Percentiles rank a stretch among this genome's conserved stretches.
These are phyloP conservation scores for Leptestheria dahalacensis DNA, from an alignment of 1,140 invertebrate genomes.

Conservation along the genomic window DNA sequence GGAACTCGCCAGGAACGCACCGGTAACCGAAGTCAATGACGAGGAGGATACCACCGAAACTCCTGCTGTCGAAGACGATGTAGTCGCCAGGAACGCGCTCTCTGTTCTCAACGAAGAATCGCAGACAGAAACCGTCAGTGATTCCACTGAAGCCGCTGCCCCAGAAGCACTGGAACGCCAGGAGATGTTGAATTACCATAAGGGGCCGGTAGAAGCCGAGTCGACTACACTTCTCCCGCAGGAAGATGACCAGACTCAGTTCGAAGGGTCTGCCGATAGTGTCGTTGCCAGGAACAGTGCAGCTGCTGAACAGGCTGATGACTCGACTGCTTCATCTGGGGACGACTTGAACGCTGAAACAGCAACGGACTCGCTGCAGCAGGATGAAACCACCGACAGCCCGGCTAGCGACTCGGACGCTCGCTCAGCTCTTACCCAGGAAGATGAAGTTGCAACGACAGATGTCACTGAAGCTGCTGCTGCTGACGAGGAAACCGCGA, in stretches of 20 bases:
- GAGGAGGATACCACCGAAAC: too few relatives aligned
- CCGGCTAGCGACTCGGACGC: too few relatives aligned
- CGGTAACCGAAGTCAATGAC: too few relatives aligned
- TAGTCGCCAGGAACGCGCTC: too few relatives aligned
- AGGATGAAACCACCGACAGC: too few relatives aligned
- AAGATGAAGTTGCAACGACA: too few relatives aligned
- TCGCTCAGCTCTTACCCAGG: too few relatives aligned
- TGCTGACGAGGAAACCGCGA: neutral
- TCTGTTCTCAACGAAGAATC: neutral
- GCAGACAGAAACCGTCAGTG: neutral
- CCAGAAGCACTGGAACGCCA: neutral
- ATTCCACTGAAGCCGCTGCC: neutral
- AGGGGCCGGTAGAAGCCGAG: neutral
- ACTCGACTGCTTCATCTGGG: neutral
- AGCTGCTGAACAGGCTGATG: neutral
- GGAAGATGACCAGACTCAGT: neutral
- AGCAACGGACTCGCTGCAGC: too few relatives aligned
- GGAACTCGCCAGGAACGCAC: too few relatives aligned
- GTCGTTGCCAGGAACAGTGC: neutral
- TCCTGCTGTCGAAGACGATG: too few relatives aligned
- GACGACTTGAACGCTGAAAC: too few relatives aligned
- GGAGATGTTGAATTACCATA: neutral
- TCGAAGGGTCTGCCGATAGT: neutral
- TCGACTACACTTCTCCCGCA: neutral
- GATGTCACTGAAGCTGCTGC: neutral